These are phyloP conservation scores for Notolepis coatsorum DNA, from an alignment of 2,797 vertebrate genomes.

Conservation along the genomic window DNA sequence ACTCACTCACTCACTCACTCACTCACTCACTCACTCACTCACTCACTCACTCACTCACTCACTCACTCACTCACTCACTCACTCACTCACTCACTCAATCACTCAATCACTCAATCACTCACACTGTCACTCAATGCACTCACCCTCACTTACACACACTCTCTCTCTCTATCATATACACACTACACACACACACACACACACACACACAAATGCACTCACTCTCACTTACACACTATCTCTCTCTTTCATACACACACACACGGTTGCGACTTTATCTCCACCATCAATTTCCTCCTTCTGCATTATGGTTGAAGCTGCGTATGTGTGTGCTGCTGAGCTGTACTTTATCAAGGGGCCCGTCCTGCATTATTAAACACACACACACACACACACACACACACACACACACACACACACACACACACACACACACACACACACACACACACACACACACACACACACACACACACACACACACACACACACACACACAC, in stretches of 20 bases:
- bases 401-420: slow-evolving; percentile 57
- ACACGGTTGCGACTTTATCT: slow-evolving; percentile 77
- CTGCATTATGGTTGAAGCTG: slow-evolving; percentile 85
- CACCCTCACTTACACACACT: slow-evolving; percentile 18
- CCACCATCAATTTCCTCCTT: slow-evolving; percentile 83
- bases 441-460: slow-evolving; percentile 38
- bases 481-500: slow-evolving; percentile 35
- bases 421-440: slow-evolving; percentile 31
- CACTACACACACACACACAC: slow-evolving; percentile 6
- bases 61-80: neutral
- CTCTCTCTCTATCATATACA: slow-evolving; percentile 17
- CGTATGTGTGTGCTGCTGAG: slow-evolving; percentile 82
- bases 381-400: slow-evolving; percentile 59
- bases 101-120: neutral
- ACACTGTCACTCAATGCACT: slow-evolving; percentile 16
- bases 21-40: too few species aligned
- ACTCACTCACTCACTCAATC: slow-evolving; percentile 23
- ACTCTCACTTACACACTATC: slow-evolving; percentile 35
- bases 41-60: slow-evolving; percentile 37
- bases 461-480: slow-evolving; percentile 58
- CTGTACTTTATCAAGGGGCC: slow-evolving; percentile 86
- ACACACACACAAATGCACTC: slow-evolving; percentile 32
- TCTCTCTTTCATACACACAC: too few species aligned
- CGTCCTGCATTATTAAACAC: slow-evolving; percentile 87
- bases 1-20: slow-evolving; percentile 42